Conservation (phyloP, 1,140 invertebrate genomes). For the Chlorops oryzae region DNA sequence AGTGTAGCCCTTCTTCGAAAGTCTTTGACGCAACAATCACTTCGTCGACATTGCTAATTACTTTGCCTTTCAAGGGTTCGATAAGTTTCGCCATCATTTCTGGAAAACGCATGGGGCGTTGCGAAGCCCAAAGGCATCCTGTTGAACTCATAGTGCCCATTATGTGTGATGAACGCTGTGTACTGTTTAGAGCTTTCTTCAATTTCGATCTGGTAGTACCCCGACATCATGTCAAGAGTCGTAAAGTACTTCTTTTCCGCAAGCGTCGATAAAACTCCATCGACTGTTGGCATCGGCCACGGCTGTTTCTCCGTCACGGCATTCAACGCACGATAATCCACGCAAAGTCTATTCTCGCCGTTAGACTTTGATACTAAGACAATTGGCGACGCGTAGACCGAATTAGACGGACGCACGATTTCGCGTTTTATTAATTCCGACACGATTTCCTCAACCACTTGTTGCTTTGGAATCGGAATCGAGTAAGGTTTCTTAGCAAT, state of each 20-base stretch:
- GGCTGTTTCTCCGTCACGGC: conserved; percentile 30
- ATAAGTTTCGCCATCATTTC: conserved; percentile 24
- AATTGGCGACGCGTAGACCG: conserved; percentile 28
- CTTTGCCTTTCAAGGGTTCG: conserved; percentile 13
- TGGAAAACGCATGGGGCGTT: conserved; percentile 38
- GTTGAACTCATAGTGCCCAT: too few relatives aligned
- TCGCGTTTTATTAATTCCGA: too few relatives aligned
- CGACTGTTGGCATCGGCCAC: conserved; percentile 21
- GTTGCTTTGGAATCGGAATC: too few relatives aligned
- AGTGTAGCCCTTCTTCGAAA: not conserved
- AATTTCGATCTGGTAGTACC: conserved; percentile 52
- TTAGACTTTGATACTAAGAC: conserved; percentile 32
- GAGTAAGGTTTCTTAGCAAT: too few relatives aligned
- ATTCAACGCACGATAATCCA: conserved; percentile 38
- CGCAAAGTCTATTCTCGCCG: conserved; percentile 18
- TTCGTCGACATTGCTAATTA: conserved; percentile 25
- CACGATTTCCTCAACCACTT: too few relatives aligned
- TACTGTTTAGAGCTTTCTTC: conserved; percentile 36
- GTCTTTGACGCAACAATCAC: not conserved
- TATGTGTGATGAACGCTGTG: conserved; percentile 46
- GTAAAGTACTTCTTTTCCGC: conserved; percentile 43
- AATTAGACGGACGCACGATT: too few relatives aligned
- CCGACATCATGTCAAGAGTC: conserved; percentile 47
- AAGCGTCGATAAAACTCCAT: not conserved
- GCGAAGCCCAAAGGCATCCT: conserved; percentile 31